Base-by-base conservation (phyloP, 2,888 invertebrate species). In the Megastigmus dorsalis region DNA sequence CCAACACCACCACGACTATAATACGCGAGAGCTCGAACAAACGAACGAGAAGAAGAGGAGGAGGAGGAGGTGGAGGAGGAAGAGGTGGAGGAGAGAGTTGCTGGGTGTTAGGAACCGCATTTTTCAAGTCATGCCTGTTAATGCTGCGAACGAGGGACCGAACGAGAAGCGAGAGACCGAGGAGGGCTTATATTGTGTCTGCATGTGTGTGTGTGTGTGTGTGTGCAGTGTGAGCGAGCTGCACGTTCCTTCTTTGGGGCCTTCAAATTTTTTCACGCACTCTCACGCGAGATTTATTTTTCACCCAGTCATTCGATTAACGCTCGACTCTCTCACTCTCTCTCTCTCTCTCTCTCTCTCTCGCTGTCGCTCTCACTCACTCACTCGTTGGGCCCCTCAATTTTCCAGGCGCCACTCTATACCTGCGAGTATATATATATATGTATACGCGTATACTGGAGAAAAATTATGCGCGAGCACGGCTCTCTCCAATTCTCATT, bases 91-190 rank as follows among this genome's bases (percentile, higher is more conserved):
- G 81, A 75, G 4, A 26, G 5, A 6, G 1, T 7, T 10, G 18
- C 26, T 38, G 67, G 48, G 48, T 66, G 52, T 54, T 66, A 54
- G 55, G 36, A 68, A 84, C 83, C 84, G 82, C 84, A 86, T 86
- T 86, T 86, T 85, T 86, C 85, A 84, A 86, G 84, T 86, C 85
- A 86, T 84, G 85, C 84, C 83, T 82, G 85, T 84, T 86, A 85
- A 86, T 86, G 84, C 83, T 30, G 33, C 5, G 20, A 28, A 30
- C 30, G 45, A 20, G 55, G 26, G 26, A 3, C 23, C 20, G 20
- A n/a, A 18, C 50, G 36, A 36, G n/a, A 36, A 23, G 36, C 7
- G 80, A 77, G 78, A 75, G 67, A 75, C n/a, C 7, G 33, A 18
- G 38, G 57, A 45, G 18, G 18, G 45, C 15, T 41, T 7, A 41